Percentiles rank a stretch among this genome's conserved stretches.
Evolutionary conservation across 2,113 vertebrate genomes (phyloP).

Genomic region (Anthoscopus minutus): DNA sequence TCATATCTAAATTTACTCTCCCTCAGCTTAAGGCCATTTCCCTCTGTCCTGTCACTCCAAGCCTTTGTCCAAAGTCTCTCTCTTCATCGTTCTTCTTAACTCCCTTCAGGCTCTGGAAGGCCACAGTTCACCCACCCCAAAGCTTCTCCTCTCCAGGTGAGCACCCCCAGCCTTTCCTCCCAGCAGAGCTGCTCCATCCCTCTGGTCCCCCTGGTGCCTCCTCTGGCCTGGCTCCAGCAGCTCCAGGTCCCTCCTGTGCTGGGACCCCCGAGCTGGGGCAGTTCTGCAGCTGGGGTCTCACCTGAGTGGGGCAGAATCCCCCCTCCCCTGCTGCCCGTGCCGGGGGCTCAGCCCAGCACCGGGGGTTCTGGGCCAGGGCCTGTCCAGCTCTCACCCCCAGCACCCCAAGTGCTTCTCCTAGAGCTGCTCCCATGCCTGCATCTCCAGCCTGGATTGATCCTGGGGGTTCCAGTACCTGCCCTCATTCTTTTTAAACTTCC

Average conservation of each 20-base stretch:
- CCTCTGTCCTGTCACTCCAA: background rate
- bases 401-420: background rate
- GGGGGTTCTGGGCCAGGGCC: background rate
- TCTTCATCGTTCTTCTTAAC: rapidly evolving
- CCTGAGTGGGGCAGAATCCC: background rate
- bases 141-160: background rate
- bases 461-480: background rate
- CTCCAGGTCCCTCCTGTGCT: background rate
- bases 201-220: background rate
- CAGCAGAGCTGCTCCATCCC: background rate
- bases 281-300: background rate
- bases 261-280: background rate
- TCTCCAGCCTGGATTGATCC: background rate
- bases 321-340: background rate
- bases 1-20: background rate
- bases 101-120: background rate
- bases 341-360: background rate
- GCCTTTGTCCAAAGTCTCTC: rapidly evolving
- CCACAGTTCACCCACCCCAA: rapidly evolving
- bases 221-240: background rate
- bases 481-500: background rate
- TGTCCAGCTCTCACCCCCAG: background rate
- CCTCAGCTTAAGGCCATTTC: background rate
- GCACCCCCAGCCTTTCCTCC: rapidly evolving
- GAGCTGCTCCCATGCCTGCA: background rate